Conservation (phyloP, 2,797 vertebrate species). For the Myiotriccus ornatus region DNA sequence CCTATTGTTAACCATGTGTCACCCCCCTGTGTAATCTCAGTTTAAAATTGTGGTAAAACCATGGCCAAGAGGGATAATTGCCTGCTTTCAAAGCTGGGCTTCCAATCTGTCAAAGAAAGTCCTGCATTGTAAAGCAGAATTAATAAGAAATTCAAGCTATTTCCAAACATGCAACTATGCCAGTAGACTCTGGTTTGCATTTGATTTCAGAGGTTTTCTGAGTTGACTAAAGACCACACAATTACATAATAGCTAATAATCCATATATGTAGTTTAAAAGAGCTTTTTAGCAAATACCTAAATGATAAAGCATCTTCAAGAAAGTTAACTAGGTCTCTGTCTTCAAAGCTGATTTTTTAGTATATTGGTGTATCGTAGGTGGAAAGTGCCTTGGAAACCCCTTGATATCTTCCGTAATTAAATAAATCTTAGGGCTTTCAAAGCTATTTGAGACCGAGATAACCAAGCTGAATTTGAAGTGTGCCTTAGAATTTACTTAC, state of each 20-base stretch:
- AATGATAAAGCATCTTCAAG: conserved; percentile 21
- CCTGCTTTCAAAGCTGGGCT: neutral
- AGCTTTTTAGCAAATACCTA: neutral
- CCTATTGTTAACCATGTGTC: conserved; percentile 36
- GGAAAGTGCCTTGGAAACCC: conserved; percentile 23
- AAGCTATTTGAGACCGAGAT: conserved; percentile 11
- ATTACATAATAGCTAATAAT: conserved; percentile 18
- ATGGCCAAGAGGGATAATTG: neutral
- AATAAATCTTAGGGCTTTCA: conserved; percentile 17
- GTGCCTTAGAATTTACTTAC: conserved; percentile 24
- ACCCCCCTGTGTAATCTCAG: neutral
- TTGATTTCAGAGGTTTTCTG: neutral
- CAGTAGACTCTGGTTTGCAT: neutral
- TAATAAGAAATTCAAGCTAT: neutral
- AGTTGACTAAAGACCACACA: neutral
- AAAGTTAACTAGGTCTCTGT: conserved; percentile 23
- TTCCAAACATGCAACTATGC: neutral
- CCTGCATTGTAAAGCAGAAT: neutral
- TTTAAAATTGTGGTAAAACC: conserved; percentile 7
- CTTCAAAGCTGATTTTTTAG: conserved; percentile 35
- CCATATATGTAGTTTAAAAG: neutral
- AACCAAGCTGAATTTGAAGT: neutral
- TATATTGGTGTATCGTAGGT: neutral
- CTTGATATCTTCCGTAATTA: neutral
- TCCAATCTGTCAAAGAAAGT: neutral